phyloP scores from a whole-genome alignment of 2,888 invertebrate species.

The Poecilobothrus nobilitatus region DNA sequence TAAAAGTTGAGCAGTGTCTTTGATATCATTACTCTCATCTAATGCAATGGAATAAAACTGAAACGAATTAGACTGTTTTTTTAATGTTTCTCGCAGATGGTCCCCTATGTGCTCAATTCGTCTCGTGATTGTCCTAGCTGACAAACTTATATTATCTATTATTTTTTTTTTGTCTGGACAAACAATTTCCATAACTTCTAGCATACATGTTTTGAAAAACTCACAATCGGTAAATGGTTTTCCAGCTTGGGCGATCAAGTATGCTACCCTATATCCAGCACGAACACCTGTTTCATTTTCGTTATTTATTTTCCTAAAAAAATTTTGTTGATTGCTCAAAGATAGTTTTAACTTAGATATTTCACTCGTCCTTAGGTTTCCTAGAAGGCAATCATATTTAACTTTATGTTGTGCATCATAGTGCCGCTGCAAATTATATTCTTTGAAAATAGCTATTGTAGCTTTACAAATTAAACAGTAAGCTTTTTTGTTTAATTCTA shows the following conservation, averaged over 20 bases:
- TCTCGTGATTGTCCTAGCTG: no score
- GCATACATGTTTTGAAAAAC: conserved; percentile 9
- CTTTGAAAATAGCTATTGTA: conserved; percentile 14
- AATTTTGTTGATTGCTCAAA: conserved; percentile 10
- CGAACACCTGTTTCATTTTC: conserved; percentile 13
- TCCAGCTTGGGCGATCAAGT: conserved; percentile 12
- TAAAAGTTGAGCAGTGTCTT: no score
- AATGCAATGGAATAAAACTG: no score
- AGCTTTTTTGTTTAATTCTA: conserved; percentile 13
- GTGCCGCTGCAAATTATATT: conserved; percentile 13
- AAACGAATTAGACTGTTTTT: conserved; percentile 10
- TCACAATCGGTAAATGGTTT: conserved; percentile 11
- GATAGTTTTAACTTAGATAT: conserved; percentile 9
- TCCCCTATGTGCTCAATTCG: no score
- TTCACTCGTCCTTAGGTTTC: conserved; percentile 10
- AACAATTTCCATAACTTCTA: conserved; percentile 11
- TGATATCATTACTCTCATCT: no score
- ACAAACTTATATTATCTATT: conserved; percentile 9
- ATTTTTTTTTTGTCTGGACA: conserved; percentile 13
- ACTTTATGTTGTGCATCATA: conserved; percentile 11
- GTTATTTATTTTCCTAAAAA: conserved; percentile 13
- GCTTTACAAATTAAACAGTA: conserved; percentile 14
- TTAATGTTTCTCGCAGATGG: conserved; percentile 3
- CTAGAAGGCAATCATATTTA: conserved; percentile 13
- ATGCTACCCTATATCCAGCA: conserved; percentile 13